These are phyloP conservation scores for Aleadryas rufinucha DNA, from an alignment of 2,113 vertebrate species.

Conservation along the genomic window DNA sequence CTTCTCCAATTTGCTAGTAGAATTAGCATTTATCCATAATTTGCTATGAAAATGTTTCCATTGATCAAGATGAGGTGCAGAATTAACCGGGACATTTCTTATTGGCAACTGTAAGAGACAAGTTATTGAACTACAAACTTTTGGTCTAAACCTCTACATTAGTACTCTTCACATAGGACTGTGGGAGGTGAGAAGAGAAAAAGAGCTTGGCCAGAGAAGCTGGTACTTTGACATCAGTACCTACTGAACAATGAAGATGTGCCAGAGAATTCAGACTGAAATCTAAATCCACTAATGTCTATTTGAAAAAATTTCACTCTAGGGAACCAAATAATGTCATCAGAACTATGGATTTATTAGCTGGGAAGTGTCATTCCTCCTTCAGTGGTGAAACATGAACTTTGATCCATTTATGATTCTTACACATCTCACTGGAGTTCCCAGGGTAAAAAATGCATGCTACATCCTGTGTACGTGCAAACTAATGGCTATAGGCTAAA, in stretches of 20 bases:
- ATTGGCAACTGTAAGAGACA: not conserved
- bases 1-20: not conserved
- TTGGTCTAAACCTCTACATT: not conserved
- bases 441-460: slow-evolving; percentile 5
- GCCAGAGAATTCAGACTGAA: not conserved
- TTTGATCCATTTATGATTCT: not conserved
- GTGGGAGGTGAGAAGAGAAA: not conserved
- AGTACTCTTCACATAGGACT: not conserved
- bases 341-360: not conserved
- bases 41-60: not conserved
- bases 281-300: not conserved
- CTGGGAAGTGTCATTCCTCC: not conserved
- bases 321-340: not conserved
- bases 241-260: not conserved
- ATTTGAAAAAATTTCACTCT: not conserved
- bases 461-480: not conserved
- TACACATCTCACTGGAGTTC: not conserved
- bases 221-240: not conserved
- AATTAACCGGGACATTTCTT: not conserved
- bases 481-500: not conserved
- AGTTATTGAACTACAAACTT: not conserved
- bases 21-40: not conserved
- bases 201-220: not conserved
- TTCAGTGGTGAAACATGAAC: not conserved
- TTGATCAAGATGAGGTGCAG: not conserved